These are phyloP conservation scores for Dysdera silvatica DNA, from an alignment of 1,140 invertebrate genomes.

Conservation along the genomic window DNA sequence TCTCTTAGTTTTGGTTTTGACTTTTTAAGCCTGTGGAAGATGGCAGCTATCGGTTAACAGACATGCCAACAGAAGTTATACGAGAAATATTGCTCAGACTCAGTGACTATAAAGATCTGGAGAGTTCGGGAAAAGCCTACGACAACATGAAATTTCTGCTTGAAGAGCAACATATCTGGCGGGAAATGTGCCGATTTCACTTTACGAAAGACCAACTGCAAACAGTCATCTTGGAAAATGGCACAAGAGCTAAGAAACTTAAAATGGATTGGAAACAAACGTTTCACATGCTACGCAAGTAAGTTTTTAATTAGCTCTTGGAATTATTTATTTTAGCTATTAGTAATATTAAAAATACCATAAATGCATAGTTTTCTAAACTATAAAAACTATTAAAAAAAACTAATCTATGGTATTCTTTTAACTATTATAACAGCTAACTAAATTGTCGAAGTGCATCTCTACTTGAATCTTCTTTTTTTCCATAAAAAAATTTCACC, in stretches of 20 bases:
- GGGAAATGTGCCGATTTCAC: conserved; percentile 81
- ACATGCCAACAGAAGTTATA: conserved; percentile 88
- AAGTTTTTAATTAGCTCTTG: conserved; percentile 16
- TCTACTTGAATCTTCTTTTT: too few relatives aligned
- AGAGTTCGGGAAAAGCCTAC: conserved; percentile 62
- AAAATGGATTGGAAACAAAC: conserved; percentile 58
- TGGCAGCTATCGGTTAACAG: conserved; percentile 69
- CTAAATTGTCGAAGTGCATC: too few relatives aligned
- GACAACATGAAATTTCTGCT: conserved; percentile 66
- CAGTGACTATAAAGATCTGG: conserved; percentile 82
- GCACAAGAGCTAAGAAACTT: conserved; percentile 10
- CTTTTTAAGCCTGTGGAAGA: conserved; percentile 65
- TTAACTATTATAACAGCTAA: too few relatives aligned
- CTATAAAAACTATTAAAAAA: too few relatives aligned
- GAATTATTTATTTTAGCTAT: not conserved
- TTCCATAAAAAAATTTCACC: too few relatives aligned
- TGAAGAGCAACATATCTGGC: conserved; percentile 84
- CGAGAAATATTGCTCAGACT: conserved; percentile 81
- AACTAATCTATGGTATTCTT: too few relatives aligned
- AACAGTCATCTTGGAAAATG: conserved; percentile 1
- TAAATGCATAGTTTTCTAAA: not conserved
- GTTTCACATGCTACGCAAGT: conserved; percentile 66
- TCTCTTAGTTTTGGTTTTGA: too few relatives aligned
- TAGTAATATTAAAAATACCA: not conserved
- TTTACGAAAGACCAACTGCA: conserved; percentile 77